Evolutionary conservation across 2,888 invertebrate species (phyloP), one percentile per base, ranked within the genome.

Genomic region (Quadroppia sp.): DNA sequence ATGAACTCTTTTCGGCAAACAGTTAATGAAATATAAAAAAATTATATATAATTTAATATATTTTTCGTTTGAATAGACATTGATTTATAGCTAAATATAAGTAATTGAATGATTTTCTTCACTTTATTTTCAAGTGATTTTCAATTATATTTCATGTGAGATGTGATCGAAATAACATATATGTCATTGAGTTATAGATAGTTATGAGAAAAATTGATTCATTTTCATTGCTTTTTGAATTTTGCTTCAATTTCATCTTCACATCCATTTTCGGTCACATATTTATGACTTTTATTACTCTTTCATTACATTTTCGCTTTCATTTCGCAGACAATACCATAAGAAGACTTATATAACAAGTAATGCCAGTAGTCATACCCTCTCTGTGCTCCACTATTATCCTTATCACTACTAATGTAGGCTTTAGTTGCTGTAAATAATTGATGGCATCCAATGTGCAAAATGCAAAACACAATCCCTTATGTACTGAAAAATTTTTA

Each of bases 361-460:
- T 4, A 36, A 36, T 36, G 36, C 6, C 36, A 36, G 4, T 36
- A 4, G 36, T 36, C 36, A 7, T 11, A 36, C 36, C 11, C 36
- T 36, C 36, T 45, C 45, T 45, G 45, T 45, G 45, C 45, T 15
- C 45, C 17, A 45, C 17, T 17, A 6, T 45, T 45, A 45, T 45
- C 45, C 15, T 17, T 17, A 11, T 17, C 45, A 11, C 45, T 15
- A 17, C 6, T 45, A 17, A 11, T 17, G 40, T 40, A 23, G 25
- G 25, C 53, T 53, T 53, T 53, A 53, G 23, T 53, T 53, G 9
- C 53, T 53, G 53, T 53, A 53, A 53, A 53, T 53, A 53, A 53
- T 53, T 53, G 20, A 53, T 53, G 53, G 23, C 23, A 53, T 23
- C 23, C 23, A 53, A 53, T 53, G 53, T 23, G 45, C 6, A 53